Evolutionary conservation across 1,140 invertebrate species (phyloP), one percentile per base, ranked within the genome.

Genomic region (Frieseomelitta varia): DNA sequence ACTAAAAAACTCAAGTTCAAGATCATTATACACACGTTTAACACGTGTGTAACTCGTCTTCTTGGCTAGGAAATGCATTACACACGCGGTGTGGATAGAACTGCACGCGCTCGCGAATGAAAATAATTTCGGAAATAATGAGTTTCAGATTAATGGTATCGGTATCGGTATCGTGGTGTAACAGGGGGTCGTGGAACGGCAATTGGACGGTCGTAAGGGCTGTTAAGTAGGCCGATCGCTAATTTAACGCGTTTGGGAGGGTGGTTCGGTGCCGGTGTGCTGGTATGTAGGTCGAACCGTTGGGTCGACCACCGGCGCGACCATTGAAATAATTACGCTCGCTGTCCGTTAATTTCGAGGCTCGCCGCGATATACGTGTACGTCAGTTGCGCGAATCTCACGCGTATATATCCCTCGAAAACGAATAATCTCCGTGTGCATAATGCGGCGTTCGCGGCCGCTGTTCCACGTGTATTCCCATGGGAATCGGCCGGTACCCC

Each of bases 251-350:
- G 74, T 83, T 86, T 84, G 73, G 73, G 65, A 51, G 78, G 71
- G 56, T 79, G 30, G 58, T 68, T 68, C 81, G 85, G 8, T n/a
- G 74, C 63, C 58, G 82, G 81, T 79, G 58, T 81, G 75, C 75
- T 79, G 87, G 88, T 92, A 92, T 91, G 85, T 92, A 89, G 91
- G 91, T 92, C 91, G 89, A 89, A 87, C 83, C 58, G 68, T 58
- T 47, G 85, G 84, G 87, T 81, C 89, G 87, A 85, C 88, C 81
- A 71, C 67, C 82, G 85, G 81, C 89, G 83, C 87, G 90, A 88
- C 92, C 91, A 92, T 93, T 92, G 91, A 93, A 93, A 93, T 93
- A 93, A 93, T 93, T 93, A 93, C 92, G 89, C 87, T 92, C 91
- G 90, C 91, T 93, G 91, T 87, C 89, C 91, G 93, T 93, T 93